Conservation (phyloP, 35 echinoderm and acorn worm genomes). For the Apostichopus parvimensis region DNA sequence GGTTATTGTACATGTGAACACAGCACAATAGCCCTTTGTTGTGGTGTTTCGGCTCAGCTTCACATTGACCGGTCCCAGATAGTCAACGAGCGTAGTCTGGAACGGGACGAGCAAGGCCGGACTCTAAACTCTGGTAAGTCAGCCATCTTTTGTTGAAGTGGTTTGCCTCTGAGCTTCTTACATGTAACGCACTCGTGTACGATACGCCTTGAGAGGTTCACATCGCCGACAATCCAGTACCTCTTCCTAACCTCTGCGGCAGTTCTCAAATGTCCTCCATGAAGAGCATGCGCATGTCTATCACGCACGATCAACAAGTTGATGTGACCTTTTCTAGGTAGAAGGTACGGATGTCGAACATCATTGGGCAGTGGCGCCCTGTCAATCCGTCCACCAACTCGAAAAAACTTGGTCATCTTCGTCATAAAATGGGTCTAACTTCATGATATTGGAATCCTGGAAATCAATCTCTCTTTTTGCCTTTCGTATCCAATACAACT, state of each 20-base stretch:
- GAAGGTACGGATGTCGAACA: constrained; percentile 67
- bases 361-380: constrained; percentile 60
- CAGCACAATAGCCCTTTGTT: constrained; percentile 59
- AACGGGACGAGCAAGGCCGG: background rate
- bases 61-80: constrained; percentile 61
- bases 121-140: background rate
- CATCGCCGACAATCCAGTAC: constrained; percentile 46
- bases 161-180: constrained; percentile 58
- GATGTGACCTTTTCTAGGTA: constrained; percentile 66
- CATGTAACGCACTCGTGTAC: constrained; percentile 35
- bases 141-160: constrained; percentile 18
- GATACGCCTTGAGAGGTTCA: background rate
- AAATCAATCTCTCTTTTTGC: constrained; percentile 77
- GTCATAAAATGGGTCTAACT: constrained; percentile 75
- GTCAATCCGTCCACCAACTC: constrained; percentile 70
- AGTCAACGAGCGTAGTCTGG: constrained; percentile 47
- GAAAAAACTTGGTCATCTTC: constrained; percentile 71
- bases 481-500: constrained; percentile 74
- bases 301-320: constrained; percentile 71
- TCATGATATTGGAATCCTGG: constrained; percentile 69
- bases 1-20: constrained; percentile 46
- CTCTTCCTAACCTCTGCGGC: constrained; percentile 12
- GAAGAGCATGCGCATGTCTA: constrained; percentile 62
- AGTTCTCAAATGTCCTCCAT: constrained; percentile 40
- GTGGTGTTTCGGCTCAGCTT: constrained; percentile 58